phyloP scores from a whole-genome alignment of 2,888 invertebrate species.

The Volucella inflata region DNA sequence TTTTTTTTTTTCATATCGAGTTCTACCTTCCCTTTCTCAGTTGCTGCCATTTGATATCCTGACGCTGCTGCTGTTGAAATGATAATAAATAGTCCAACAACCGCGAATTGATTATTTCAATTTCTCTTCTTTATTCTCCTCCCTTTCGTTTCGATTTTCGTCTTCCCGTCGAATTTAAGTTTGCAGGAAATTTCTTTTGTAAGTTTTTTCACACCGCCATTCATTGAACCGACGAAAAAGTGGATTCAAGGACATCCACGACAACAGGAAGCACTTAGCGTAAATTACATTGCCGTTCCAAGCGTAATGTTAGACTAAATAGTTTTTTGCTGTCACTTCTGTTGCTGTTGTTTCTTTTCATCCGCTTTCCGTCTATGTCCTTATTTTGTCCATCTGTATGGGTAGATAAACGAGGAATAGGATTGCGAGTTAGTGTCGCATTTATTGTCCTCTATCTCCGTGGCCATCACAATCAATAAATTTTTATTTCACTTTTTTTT shows the following conservation, averaged over 20 bases:
- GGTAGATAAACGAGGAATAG: no score
- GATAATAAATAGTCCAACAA: constrained; percentile 38
- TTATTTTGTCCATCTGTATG: neutral
- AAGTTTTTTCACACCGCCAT: neutral
- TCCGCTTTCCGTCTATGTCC: constrained; percentile 7
- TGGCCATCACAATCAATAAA: constrained; percentile 51
- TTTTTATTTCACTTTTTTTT: neutral
- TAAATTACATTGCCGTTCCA: constrained; percentile 41
- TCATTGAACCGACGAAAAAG: constrained; percentile 2
- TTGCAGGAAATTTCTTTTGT: neutral
- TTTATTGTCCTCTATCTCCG: constrained; percentile 36
- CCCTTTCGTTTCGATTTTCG: neutral
- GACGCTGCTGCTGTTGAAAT: constrained; percentile 28
- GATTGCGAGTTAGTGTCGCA: constrained; percentile 9
- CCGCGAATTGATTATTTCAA: constrained; percentile 53
- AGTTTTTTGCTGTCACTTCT: constrained; percentile 10
- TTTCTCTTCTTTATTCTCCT: neutral
- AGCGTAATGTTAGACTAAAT: constrained; percentile 33
- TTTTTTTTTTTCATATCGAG: neutral
- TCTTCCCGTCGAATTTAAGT: no score
- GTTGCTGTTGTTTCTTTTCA: no score
- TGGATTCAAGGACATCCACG: constrained; percentile 26
- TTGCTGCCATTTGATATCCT: constrained; percentile 21
- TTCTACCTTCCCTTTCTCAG: neutral
- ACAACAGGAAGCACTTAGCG: constrained; percentile 53